A percentile compares a stretch with the other conserved stretches of the same genome.
Evolutionary conservation across 2,113 vertebrate species (phyloP).

Genomic region (Nestor notabilis): DNA sequence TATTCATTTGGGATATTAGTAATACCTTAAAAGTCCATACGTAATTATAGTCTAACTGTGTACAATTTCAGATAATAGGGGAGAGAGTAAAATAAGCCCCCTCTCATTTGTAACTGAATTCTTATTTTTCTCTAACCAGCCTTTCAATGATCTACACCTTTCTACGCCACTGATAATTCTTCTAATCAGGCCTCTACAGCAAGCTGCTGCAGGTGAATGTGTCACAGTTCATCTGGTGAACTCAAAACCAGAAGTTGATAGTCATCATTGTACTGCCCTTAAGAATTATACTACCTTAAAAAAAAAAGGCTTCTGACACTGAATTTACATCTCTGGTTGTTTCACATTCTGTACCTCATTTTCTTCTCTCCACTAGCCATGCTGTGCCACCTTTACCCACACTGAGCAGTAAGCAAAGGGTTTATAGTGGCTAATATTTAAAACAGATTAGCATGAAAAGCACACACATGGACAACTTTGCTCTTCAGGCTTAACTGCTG

Average conservation of each 20-base stretch:
- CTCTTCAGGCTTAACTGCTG: background rate
- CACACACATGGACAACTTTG: background rate
- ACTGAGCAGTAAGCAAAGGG: background rate
- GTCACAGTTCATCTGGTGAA: background rate
- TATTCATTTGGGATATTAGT: background rate
- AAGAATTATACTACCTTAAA: background rate
- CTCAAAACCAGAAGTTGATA: background rate
- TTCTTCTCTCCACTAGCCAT: background rate
- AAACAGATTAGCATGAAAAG: background rate
- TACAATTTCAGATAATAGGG: background rate
- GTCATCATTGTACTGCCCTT: background rate
- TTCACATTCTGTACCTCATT: background rate
- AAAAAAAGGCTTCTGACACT: background rate
- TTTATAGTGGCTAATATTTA: background rate
- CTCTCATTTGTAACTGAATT: background rate
- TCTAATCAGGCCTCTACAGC: background rate
- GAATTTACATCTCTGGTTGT: background rate
- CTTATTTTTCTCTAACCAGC: background rate
- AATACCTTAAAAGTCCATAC: background rate
- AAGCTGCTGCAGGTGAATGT: background rate
- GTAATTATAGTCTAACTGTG: background rate
- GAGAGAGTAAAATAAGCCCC: background rate
- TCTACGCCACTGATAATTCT: background rate
- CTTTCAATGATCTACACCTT: background rate
- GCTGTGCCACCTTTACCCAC: background rate